Evolutionary conservation across 1,140 invertebrate species (phyloP), one percentile per base, ranked within the genome.

Genomic region (Grapholita molesta): DNA sequence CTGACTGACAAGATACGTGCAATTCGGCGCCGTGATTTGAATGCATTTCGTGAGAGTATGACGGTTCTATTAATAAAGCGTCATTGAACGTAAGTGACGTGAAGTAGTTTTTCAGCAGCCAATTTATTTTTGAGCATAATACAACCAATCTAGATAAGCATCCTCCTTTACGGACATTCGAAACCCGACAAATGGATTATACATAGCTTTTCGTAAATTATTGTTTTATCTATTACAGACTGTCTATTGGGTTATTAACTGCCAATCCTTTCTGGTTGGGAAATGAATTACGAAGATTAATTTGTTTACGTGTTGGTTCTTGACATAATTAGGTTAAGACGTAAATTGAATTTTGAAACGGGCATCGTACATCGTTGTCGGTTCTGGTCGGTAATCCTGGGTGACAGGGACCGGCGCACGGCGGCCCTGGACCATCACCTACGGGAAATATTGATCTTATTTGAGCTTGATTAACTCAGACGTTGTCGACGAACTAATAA

Each of bases 401-500:
- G 25, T 75, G 79, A 76, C 72, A 70, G 57, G 64, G 32, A n/a
- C 25, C 67, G 67, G 68, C 76, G 72, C 68, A 70, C 66, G 35
- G 65, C 77, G 78, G 74, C 84, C 79, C 81, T 79, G 80, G 70
- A 80, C 80, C 83, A 82, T 87, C 83, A 86, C 80, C 83, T 84
- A 85, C 82, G 82, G 83, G 79, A 81, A 88, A 84, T 91, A 91
- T 91, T 84, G 89, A 91, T 91, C 86, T 88, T 90, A 90, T 90
- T 91, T 88, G 88, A 89, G 89, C 83, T 89, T 91, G 89, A 91
- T 91, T 89, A 91, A 89, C 87, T 86, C 86, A 77, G 84, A 86
- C 83, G 84, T 80, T 84, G 85, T 84, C 80, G 83, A 83, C 82
- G 82, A 78, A 82, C 86, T 91, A 91, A 91, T 91, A 91, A 91